These are phyloP conservation scores for Resseliella maxima DNA, from an alignment of 2,888 invertebrate genomes.

Conservation along the genomic window DNA sequence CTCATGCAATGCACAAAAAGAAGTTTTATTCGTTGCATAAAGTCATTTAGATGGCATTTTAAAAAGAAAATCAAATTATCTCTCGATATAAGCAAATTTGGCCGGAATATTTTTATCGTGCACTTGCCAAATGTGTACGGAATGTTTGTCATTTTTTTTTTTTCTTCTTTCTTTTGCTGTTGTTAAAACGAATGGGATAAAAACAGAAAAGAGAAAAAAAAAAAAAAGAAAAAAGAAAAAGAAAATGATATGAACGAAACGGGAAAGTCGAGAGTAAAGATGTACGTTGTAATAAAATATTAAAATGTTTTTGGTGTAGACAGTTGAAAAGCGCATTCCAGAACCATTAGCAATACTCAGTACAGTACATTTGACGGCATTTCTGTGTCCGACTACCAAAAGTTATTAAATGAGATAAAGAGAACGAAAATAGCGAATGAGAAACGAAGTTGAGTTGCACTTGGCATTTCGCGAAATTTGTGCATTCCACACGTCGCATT, in stretches of 20 bases:
- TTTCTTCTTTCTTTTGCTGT: neutral
- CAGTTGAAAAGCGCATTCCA: constrained; percentile 4
- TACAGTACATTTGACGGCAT: neutral
- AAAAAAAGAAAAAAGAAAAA: neutral
- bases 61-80: constrained; percentile 20
- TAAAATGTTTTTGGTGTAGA: constrained; percentile 34
- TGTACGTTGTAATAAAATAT: constrained; percentile 14
- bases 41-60: constrained; percentile 25
- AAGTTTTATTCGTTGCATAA: constrained; percentile 5
- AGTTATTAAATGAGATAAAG: constrained; percentile 20
- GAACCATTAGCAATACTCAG: neutral
- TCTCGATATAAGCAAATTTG: constrained; percentile 39
- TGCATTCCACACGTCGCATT: neutral
- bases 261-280: neutral
- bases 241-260: too few species aligned
- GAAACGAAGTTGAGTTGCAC: neutral
- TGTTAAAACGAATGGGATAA: neutral
- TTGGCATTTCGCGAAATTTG: constrained; percentile 3
- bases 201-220: neutral
- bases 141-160: neutral
- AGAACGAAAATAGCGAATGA: neutral
- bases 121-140: neutral
- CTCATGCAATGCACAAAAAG: neutral
- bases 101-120: neutral
- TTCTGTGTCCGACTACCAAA: neutral